Evolutionary conservation across 2,113 vertebrate species (phyloP).

Genomic region (Vicugna pacos): DNA sequence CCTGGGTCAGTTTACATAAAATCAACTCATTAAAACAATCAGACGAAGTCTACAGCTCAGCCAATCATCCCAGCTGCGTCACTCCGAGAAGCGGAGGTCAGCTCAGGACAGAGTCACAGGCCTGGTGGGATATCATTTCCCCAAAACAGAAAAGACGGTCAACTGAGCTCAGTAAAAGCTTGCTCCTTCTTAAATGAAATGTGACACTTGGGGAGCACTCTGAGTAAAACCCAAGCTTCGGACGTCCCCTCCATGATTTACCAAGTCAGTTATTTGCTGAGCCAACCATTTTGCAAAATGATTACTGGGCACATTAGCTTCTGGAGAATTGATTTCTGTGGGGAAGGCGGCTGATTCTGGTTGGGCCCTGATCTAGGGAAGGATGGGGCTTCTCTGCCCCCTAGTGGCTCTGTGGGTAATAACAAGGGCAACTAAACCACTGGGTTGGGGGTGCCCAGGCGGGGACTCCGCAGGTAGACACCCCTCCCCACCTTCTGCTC

Average conservation of each 20-base stretch:
- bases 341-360: background rate
- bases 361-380: background rate
- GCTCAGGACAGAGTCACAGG: background rate
- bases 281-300: background rate
- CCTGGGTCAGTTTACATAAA: background rate
- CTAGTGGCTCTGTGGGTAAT: background rate
- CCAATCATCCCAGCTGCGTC: background rate
- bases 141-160: background rate
- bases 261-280: background rate
- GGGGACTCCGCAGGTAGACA: fast-evolving
- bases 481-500: fast-evolving
- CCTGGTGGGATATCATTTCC: background rate
- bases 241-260: background rate
- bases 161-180: background rate
- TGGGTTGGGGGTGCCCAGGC: background rate
- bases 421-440: background rate
- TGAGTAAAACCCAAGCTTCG: background rate
- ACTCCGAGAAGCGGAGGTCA: background rate
- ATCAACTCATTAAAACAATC: background rate
- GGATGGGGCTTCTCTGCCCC: background rate
- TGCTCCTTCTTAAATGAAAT: background rate
- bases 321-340: background rate
- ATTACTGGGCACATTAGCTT: background rate
- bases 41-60: background rate
- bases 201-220: background rate